Base-by-base conservation (phyloP, 1,140 invertebrate species). In the Euschistus heros region DNA sequence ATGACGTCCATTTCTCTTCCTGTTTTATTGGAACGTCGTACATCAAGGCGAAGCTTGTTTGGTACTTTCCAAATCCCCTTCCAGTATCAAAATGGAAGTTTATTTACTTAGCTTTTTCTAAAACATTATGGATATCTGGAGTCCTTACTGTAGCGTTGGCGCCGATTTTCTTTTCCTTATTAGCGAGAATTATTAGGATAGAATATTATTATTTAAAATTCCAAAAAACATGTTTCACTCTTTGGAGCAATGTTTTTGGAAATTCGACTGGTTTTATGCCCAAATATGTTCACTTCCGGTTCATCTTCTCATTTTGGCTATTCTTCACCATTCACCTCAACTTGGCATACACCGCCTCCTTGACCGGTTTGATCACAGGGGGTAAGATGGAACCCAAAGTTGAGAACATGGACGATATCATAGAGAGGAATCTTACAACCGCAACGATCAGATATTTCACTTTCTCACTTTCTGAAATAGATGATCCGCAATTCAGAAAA, bases 351-450 rank as follows among this genome's bases (percentile, higher is more conserved):
- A 57, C 54, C 0, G 54, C 54, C 15, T 57, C 54, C 14, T 24
- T 57, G 18, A 57, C 54, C 24, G 54, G 54, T 24, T 15, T 57
- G 2, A 24, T 57, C 2, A 57, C 54, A 3, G 54, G 54, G 8
- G 54, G 54, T 0, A 57, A 57, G 24, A 57, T 26, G 24, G 54
- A 57, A 22, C 24, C 54, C 18, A 57, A 57, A 57, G 24, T 57
- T 26, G 2, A 1, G 13, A 57, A 2, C 0, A 4, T 57, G 5
- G 54, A 57, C 14, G 54, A 57, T 27, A 18, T 57, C 8, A 27
- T 57, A 27, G 10, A 22, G 15, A 6, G 24, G 15, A 57, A 57
- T 18, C 18, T 57, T 26, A 20, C 54, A 27, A 57, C 54, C 1
- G 15, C 18, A 2, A 20, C 26, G 15, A 18, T 57, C 15, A 2